Evolutionary conservation across 1,140 invertebrate species (phyloP), one percentile per base, ranked within the genome.

Genomic region (Microplitis mediator): DNA sequence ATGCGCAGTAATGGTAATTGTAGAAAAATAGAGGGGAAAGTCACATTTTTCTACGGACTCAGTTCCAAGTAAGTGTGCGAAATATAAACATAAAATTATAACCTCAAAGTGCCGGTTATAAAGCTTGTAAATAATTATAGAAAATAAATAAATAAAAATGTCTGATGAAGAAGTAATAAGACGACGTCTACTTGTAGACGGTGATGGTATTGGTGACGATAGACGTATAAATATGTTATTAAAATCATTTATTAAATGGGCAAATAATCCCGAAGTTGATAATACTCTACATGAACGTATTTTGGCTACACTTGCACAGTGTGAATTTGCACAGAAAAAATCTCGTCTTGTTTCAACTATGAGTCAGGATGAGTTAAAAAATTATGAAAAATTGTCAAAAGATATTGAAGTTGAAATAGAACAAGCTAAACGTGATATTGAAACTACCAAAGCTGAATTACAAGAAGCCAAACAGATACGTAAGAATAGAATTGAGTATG

Each of bases 161-260:
- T 76, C 91, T 91, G 3, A 82, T 96, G 97, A 98, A 87, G 97
- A 98, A 85, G 94, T 98, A 60, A 98, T 98, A 73, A 91, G 94
- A 76, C 89, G 95, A 75, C 89, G 96, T 74, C 86, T 98, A 14
- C 86, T 98, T 8, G 97, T 98, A 81, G 97, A 98, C 86, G 97
- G 97, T 34, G 97, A 98, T 91, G 97, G 97, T 32, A 96, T 95
- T 32, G 97, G 96, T 56, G 97, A 99, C 86, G 97, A 98, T 84
- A 90, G 96, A 73, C 87, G 95, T 75, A 88, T 98, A 14, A 97
- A 95, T 80, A 91, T 93, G 62, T 84, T 98, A 4, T 83, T 98
- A 14, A 97, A 96, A 88, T 93, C 92, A 11, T 94, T 98, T 74
- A 90, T 96, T 16, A 96, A 96, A 86, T 98, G 95, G 95, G 93